phyloP scores from a whole-genome alignment of 2,113 vertebrate genomes.

The Asarcornis scutulata region DNA sequence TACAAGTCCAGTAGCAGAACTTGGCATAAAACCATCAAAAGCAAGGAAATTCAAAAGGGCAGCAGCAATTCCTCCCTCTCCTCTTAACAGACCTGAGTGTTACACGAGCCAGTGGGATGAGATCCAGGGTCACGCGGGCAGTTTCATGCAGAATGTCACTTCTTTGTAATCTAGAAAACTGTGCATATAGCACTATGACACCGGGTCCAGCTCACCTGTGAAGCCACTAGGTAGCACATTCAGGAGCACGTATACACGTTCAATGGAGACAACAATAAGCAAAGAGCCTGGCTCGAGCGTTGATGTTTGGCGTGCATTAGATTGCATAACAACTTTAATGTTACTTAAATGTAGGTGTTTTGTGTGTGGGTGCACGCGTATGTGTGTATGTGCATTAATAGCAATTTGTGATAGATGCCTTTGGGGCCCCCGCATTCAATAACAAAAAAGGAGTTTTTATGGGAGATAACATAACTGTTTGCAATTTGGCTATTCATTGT shows the following conservation, averaged over 20 bases:
- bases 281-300: neutral
- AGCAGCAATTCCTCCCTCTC: neutral
- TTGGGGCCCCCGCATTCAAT: constrained; percentile 82
- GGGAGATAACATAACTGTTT: constrained; percentile 92
- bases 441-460: constrained; percentile 85
- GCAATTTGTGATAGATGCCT: constrained; percentile 92
- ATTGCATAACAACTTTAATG: constrained; percentile 24
- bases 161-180: neutral
- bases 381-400: constrained; percentile 70
- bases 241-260: accelerated
- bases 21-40: neutral
- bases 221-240: accelerated
- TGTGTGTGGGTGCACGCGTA: neutral
- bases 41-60: neutral
- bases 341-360: constrained; percentile 76
- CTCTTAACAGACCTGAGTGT: neutral
- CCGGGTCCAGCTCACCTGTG: neutral
- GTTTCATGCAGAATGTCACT: neutral
- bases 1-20: neutral
- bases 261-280: neutral
- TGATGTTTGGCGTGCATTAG: neutral
- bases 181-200: accelerated
- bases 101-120: neutral
- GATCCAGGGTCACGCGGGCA: neutral
- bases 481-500: constrained; percentile 95